Evolutionary conservation across 2,113 vertebrate species (phyloP), one percentile per base, ranked within the genome.

Genomic region (Trinectes maculatus): DNA sequence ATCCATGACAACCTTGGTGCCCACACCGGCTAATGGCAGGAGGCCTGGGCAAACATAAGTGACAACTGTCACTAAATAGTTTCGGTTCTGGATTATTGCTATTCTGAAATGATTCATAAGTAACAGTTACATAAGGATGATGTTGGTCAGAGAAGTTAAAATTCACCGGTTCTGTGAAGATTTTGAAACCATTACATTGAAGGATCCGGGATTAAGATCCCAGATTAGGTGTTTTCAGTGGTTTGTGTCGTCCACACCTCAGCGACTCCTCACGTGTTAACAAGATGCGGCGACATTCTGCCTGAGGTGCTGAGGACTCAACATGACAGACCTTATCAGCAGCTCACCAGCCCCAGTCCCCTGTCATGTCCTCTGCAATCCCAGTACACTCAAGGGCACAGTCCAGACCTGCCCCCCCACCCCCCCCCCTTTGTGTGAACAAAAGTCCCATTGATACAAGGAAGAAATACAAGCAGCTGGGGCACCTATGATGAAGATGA

Each of bases 41-140:
- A n/a, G 57, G 69, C 58, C 73, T 79, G 62, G 74, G 75, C 74
- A 77, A 77, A 85, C 77, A 81, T 80, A 60, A 77, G 69, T 84
- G 77, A 80, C 77, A 73, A 85, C 66, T 74, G 74, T 73, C 77
- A 82, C 51, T 61, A 39, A 47, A 72, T 55, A 81, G 78, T 54
- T 65, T 83, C 62, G 60, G 42, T 74, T 74, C 71, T 79, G 69
- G 57, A 49, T 49, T 5, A 12, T 59, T 6, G 33, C 58, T 55
- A n/a, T 37, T 24, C n/a, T 54, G 49, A 62, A 70, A 58, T 36
- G 31, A 39, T 44, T 34, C n/a, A 10, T 28, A 47, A 73, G 54
- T 25, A 76, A 60, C n/a, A n/a, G n/a, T n/a, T n/a, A n/a, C n/a
- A n/a, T n/a, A n/a, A n/a, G n/a, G n/a, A n/a, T n/a, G n/a, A n/a